A percentile compares a stretch with the other conserved stretches of the same genome.
Evolutionary conservation across 37 sponge, comb jelly and placozoan species (phyloP).

Genomic region (Cliona cf. orientalis): DNA sequence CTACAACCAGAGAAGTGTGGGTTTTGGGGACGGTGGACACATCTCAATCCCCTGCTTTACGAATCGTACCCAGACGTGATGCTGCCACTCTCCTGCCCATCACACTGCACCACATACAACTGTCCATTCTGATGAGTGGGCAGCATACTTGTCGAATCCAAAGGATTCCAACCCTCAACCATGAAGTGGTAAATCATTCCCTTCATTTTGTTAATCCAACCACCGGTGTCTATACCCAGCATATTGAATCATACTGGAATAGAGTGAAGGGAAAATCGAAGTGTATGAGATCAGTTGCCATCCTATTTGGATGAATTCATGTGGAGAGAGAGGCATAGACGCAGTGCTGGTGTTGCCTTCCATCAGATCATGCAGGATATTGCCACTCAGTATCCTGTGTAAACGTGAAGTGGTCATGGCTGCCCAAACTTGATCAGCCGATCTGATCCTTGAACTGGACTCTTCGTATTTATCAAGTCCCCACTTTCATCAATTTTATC

Average conservation of each 20-base stretch:
- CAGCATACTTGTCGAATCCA: constrained; percentile 44
- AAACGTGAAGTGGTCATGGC: background rate
- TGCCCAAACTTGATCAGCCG: background rate
- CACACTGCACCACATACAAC: constrained; percentile 48
- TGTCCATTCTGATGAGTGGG: constrained; percentile 69
- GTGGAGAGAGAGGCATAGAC: constrained; percentile 60
- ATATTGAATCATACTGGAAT: constrained; percentile 77
- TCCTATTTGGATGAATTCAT: constrained; percentile 72
- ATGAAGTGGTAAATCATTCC: constrained; percentile 59
- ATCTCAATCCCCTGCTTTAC: constrained; percentile 24
- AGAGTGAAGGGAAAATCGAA: constrained; percentile 63
- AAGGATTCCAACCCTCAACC: constrained; percentile 30
- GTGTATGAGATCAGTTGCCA: constrained; percentile 54
- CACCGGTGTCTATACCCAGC: constrained; percentile 70
- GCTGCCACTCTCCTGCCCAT: constrained; percentile 62
- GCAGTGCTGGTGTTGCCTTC: background rate
- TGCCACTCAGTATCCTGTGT: constrained; percentile 5
- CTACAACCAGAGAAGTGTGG: constrained; percentile 49
- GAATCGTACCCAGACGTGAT: constrained; percentile 52
- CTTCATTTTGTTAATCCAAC: constrained; percentile 57
- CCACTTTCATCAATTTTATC: too few species aligned
- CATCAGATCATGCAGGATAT: background rate
- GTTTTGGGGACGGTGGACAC: constrained; percentile 78
- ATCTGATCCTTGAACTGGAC: too few species aligned
- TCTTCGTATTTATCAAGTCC: too few species aligned